Percentiles rank a stretch among this genome's conserved stretches.
phyloP scores from a whole-genome alignment of 1,140 invertebrate genomes.

The Helicoverpa armigera region DNA sequence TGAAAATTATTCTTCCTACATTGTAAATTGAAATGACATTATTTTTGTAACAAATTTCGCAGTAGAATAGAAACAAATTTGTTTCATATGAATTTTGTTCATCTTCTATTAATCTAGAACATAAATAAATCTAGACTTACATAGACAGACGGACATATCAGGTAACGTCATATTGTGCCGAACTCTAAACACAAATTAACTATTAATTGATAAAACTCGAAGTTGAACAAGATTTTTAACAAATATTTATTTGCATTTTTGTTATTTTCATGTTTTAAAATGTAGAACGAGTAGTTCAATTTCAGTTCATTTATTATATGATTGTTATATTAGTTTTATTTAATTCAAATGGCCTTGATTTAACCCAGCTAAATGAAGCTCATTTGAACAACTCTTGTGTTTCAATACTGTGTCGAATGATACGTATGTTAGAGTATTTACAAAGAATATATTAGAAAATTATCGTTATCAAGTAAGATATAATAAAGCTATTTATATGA shows the following conservation, averaged over 20 bases:
- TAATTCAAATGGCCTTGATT: conserved; percentile 72
- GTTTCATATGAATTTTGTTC: conserved; percentile 66
- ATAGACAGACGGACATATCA: conserved; percentile 68
- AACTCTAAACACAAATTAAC: conserved; percentile 50
- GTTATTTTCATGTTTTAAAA: not conserved
- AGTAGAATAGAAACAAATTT: conserved; percentile 35
- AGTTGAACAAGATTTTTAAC: conserved; percentile 66
- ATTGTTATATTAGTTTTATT: conserved; percentile 43
- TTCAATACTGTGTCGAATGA: conserved; percentile 36
- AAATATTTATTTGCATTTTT: not conserved
- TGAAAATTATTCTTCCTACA: conserved; percentile 18
- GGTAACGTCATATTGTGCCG: conserved; percentile 48
- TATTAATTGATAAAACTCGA: conserved; percentile 53
- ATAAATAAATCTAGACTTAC: conserved; percentile 47
- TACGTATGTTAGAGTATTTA: conserved; percentile 57
- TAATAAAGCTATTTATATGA: conserved; percentile 66
- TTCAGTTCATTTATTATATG: conserved; percentile 39
- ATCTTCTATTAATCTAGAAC: conserved; percentile 62
- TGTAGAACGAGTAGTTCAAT: conserved; percentile 11
- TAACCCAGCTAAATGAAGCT: conserved; percentile 80
- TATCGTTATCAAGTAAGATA: conserved; percentile 68
- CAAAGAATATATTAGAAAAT: conserved; percentile 69
- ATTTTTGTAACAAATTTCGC: conserved; percentile 37
- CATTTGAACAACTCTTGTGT: conserved; percentile 66
- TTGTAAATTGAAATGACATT: conserved; percentile 30